Percentiles rank a stretch among this genome's conserved stretches.
Evolutionary conservation across 2,113 vertebrate species (phyloP).

Genomic region (Eupsittula cactorum): DNA sequence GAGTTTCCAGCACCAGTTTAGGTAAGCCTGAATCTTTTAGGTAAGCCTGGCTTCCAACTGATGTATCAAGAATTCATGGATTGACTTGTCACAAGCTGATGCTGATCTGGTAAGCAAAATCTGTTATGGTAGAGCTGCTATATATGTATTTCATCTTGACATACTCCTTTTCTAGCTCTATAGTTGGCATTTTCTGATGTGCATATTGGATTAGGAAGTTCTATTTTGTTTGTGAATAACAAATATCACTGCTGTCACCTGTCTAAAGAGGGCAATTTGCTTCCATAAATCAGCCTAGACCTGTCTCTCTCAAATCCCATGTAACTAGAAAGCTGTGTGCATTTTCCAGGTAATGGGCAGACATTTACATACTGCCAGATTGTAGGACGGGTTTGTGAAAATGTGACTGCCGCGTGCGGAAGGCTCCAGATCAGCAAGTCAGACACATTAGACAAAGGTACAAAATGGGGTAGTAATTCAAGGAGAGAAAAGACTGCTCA

Average conservation of each 20-base stretch:
- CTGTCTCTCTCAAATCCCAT: background rate
- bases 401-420: background rate
- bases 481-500: conserved; percentile 8
- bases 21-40: background rate
- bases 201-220: background rate
- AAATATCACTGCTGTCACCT: background rate
- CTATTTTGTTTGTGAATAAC: background rate
- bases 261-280: background rate
- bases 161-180: background rate
- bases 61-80: background rate
- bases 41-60: background rate
- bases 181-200: background rate
- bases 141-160: background rate
- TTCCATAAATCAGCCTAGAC: background rate
- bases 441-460: background rate
- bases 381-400: background rate
- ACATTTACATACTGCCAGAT: background rate
- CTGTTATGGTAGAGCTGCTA: background rate
- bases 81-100: background rate
- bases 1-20: background rate
- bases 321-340: background rate
- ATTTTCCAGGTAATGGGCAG: background rate
- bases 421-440: background rate
- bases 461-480: background rate
- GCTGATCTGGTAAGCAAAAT: background rate